These are phyloP conservation scores for Chaenogobius annularis DNA, from an alignment of 2,113 vertebrate species.

Conservation along the genomic window DNA sequence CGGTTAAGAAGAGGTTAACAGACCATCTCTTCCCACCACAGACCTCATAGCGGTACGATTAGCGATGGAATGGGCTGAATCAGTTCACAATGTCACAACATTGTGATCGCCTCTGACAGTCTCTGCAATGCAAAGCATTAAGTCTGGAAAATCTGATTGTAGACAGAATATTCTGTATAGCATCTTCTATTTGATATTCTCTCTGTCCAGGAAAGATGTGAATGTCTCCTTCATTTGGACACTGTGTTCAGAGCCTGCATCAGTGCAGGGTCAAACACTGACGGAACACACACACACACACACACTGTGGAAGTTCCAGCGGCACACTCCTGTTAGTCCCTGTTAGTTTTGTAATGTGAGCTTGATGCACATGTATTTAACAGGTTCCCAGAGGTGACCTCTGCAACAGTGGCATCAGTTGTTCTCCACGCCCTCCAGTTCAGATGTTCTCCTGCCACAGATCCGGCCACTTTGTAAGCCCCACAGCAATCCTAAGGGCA, in stretches of 20 bases:
- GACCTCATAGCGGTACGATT: no score
- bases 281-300: not conserved
- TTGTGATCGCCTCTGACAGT: no score
- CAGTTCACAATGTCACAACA: no score
- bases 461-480: not conserved
- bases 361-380: constrained; percentile 4
- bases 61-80: no score
- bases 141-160: no score
- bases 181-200: no score
- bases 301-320: not conserved
- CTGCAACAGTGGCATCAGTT: not conserved
- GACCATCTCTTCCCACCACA: no score
- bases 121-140: no score
- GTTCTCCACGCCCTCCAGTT: not conserved
- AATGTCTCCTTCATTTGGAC: no score
- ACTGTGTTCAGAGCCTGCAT: not conserved
- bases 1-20: no score
- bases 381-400: not conserved
- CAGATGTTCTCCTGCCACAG: not conserved
- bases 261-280: not conserved
- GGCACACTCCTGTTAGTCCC: not conserved
- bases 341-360: not conserved
- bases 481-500: not conserved
- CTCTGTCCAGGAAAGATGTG: no score
- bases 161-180: no score